Evolutionary conservation across 1,140 invertebrate genomes (phyloP), one percentile per base, ranked within the genome.

Genomic region (Papilio glaucus): DNA sequence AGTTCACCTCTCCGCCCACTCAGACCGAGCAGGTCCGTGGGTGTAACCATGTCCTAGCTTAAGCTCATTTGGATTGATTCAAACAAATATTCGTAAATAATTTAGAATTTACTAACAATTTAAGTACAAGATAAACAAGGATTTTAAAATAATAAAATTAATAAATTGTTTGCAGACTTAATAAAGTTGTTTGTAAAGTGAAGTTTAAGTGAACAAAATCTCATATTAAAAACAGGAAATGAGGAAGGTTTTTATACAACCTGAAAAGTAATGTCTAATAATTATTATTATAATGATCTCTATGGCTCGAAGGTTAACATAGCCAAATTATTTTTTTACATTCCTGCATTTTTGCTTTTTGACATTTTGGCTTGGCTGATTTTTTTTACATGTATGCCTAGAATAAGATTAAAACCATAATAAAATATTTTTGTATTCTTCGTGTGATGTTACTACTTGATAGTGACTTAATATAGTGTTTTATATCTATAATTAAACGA

Each of bases 401-500:
- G 73, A 49, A 9, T 67, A 72, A 61, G 41, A 72, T 21, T 38
- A 26, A 68, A 39, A 71, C 18, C 61, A 73, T 60, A 65, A 68
- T 74, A 60, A 68, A 69, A 68, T 74, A 73, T 74, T 77, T 74
- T 79, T 77, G 29, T 75, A 74, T 69, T 69, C 15, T 45, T 72
- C 74, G 81, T 81, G 81, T 83, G 78, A 80, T 79, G 72, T 78
- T 72, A 76, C 62, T 81, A 77, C 72, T 81, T 82, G 81, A 75
- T 69, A 71, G 60, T 77, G 76, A 80, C 69, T 24, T 70, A 80
- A 75, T 80, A 57, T 57, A 57, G 77, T 82, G 80, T 84, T 85
- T 84, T 84, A 80, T 84, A 81, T 71, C 67, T 60, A 72, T 81
- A 79, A 82, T 80, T 69, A 75, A 85, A 77, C 73, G 81, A 85